Base-by-base conservation (phyloP, 2,888 invertebrate species). In the Macaria liturata region DNA sequence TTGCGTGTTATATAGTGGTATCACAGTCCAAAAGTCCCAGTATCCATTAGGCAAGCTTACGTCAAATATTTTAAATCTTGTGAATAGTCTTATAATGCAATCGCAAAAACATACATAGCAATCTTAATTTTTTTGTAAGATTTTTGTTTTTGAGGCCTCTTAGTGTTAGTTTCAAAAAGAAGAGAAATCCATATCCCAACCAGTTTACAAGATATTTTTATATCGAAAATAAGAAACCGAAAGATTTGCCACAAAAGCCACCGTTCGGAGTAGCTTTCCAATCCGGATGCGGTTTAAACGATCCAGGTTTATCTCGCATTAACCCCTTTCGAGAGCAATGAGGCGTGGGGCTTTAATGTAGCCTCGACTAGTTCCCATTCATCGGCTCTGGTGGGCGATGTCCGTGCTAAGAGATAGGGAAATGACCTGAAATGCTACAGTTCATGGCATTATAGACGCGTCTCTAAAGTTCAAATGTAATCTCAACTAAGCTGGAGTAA, bases 1-100 rank as follows among this genome's bases (percentile, higher is more conserved):
- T 83, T 87, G 83, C 80, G 57, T 69, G 69, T 75, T 76, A 71
- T 68, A 72, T 80, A 73, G 83, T 86, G 83, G 83, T 90, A 89
- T 90, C 90, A 90, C 90, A 90, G 89, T 85, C 78, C 78, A 66
- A 56, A 57, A 49, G 63, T 65, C 57, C 66, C 67, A 65, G 4
- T 42, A n/a, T 42, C 42, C 42, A n/a, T 64, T 67, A 65, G 47
- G 70, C 62, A 57, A 61, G 63, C 60, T 46, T 46, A 59, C 43
- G 64, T 67, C 61, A 58, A 34, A 51, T 48, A 40, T 54, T 47
- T 48, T 49, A 45, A 57, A 49, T 57, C 57, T 59, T 59, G 54
- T 53, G 59, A 52, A 57, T 40, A 20, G 51, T 57, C 62, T 51
- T 58, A 46, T 20, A 20, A 20, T 20, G 34, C 61, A 61, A 64